These are phyloP conservation scores for Azemiops feae DNA, from an alignment of 2,113 vertebrate species.

Conservation along the genomic window DNA sequence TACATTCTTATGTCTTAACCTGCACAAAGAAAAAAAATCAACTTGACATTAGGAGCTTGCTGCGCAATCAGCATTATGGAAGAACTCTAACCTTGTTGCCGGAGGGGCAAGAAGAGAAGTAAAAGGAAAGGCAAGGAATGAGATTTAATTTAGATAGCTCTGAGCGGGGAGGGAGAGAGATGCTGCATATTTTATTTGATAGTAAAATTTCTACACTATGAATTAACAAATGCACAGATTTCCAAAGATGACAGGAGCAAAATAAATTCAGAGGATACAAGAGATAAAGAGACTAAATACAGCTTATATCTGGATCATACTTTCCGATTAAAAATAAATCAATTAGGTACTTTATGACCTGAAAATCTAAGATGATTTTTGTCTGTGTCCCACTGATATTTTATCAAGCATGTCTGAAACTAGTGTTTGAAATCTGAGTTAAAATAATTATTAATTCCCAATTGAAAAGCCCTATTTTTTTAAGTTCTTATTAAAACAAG, in stretches of 20 bases:
- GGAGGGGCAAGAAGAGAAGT: background rate
- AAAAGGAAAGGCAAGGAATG: constrained; percentile 17
- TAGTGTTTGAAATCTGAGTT: background rate
- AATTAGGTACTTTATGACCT: background rate
- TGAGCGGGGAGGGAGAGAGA: constrained; percentile 4
- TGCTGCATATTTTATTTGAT: constrained; percentile 30
- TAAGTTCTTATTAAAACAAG: background rate
- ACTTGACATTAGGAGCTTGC: constrained; percentile 39
- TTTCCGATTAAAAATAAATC: background rate
- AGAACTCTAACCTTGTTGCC: constrained; percentile 14
- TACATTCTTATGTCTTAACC: constrained; percentile 46
- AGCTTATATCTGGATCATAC: background rate
- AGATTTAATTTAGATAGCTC: constrained; percentile 66
- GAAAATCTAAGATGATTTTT: rapidly evolving
- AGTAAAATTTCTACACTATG: constrained; percentile 27
- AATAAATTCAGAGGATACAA: background rate
- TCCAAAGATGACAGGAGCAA: background rate
- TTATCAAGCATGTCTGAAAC: background rate
- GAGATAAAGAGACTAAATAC: background rate
- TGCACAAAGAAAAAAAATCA: background rate
- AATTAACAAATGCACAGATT: constrained; percentile 17
- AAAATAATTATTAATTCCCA: background rate
- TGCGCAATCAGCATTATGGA: constrained; percentile 50
- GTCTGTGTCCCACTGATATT: background rate
- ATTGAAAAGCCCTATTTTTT: background rate